A percentile compares a stretch with the other conserved stretches of the same genome.
Evolutionary conservation across 1,140 invertebrate species (phyloP).

Genomic region (Conus ventricosus): DNA sequence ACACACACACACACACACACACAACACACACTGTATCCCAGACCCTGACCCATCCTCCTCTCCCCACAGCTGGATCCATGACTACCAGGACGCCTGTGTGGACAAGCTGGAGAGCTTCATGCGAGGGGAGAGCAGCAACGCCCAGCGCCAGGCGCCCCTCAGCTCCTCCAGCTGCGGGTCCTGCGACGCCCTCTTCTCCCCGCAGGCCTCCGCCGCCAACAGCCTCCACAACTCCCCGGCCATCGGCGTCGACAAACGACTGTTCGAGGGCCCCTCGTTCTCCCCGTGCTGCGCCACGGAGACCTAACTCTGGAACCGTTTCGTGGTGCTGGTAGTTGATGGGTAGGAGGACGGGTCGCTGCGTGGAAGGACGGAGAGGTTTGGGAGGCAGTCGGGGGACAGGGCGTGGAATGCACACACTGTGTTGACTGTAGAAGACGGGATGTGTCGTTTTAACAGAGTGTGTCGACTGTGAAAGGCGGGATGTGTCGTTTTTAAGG

Average conservation of each 20-base stretch:
- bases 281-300: constrained; percentile 29
- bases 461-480: no score
- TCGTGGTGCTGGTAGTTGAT: background rate
- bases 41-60: no score
- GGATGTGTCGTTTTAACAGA: no score
- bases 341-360: background rate
- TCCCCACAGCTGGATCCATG: constrained; percentile 92
- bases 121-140: constrained; percentile 48
- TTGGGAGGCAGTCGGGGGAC: no score
- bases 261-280: constrained; percentile 27
- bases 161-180: constrained; percentile 28
- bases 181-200: constrained; percentile 23
- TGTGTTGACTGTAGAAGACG: no score
- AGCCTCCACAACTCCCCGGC: background rate
- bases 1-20: no score
- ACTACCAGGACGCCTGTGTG: constrained; percentile 99
- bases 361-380: no score
- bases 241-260: background rate
- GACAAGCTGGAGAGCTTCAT: constrained; percentile 92
- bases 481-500: no score
- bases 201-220: constrained; percentile 21
- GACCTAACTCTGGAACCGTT: constrained; percentile 2
- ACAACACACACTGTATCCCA: no score
- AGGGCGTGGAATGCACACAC: no score
- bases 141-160: background rate